Percentiles rank a stretch among this genome's conserved stretches.
These are phyloP conservation scores for Stegodyphus dumicola DNA, from an alignment of 1,140 invertebrate species.

Conservation along the genomic window DNA sequence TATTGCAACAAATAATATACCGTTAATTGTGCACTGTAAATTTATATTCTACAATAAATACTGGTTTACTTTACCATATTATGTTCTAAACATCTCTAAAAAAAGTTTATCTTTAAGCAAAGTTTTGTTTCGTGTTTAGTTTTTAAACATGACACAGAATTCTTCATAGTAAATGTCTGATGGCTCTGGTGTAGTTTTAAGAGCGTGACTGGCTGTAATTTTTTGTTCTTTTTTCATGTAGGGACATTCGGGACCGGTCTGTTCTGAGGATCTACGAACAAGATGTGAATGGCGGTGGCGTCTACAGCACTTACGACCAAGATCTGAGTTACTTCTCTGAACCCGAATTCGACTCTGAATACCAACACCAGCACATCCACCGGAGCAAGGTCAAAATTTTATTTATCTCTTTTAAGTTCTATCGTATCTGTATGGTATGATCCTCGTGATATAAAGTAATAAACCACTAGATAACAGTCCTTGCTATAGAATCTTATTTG, in stretches of 20 bases:
- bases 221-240: neutral
- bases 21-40: too few relatives aligned
- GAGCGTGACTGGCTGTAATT: neutral
- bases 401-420: neutral
- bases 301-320: constrained; percentile 66
- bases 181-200: neutral
- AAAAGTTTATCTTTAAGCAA: too few relatives aligned
- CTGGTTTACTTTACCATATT: too few relatives aligned
- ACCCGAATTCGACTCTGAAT: constrained; percentile 92
- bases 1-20: too few relatives aligned
- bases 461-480: too few relatives aligned
- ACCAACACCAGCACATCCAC: constrained; percentile 92
- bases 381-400: constrained; percentile 78
- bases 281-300: constrained; percentile 65
- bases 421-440: neutral
- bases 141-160: too few relatives aligned
- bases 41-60: too few relatives aligned
- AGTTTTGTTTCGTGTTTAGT: too few relatives aligned
- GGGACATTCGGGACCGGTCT: constrained; percentile 89
- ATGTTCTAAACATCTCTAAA: too few relatives aligned
- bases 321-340: constrained; percentile 87
- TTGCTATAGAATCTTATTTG: too few relatives aligned
- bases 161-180: too few relatives aligned
- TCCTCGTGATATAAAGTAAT: too few relatives aligned
- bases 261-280: constrained; percentile 90